Base-by-base conservation (phyloP, 1,140 invertebrate genomes). In the Habropoda laboriosa region DNA sequence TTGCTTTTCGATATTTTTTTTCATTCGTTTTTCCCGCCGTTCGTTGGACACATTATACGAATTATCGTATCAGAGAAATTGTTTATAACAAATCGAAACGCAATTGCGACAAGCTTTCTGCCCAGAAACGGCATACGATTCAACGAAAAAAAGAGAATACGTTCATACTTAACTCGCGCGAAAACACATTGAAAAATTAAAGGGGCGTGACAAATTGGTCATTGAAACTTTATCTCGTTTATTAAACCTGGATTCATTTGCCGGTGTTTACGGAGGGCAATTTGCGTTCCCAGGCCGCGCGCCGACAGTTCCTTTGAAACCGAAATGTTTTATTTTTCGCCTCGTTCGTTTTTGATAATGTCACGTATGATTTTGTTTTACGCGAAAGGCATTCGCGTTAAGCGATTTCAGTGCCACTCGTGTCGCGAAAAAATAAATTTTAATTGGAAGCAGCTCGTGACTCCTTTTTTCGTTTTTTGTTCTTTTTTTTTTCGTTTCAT, bases 191-290 rank as follows among this genome's bases (percentile, higher is more conserved):
- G 38, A 42, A 40, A 35, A 16, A 42, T 58, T 32, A 53, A 53
- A 51, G 35, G 1, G 24, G n/a, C 16, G 45, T 38, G 58, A 60
- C 24, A 45, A 47, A 60, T 38, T 45, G 57, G 42, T 47, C 45
- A 61, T 73, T 49, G 42, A 66, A 8, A 64, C 70, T 77, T 47
- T 53, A 70, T 70, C 64, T 68, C 51, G 64, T 70, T 77, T 58
- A 45, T 77, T 45, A 70, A 70, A 77, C 12, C 16, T 32, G 30
- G 32, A 77, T 70, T 47, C 55, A 47, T 77, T 70, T 68, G 53
- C 6, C 32, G 64, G 40, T 45, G 27, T 57, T 58, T 49, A 30
- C 16, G 64, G 64, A 24, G 58, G n/a, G 13, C 30, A 58, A 70
- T 77, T 77, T 27, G 8, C 3, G n/a, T 27, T n/a, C 16, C 16